phyloP scores from a whole-genome alignment of 1,140 invertebrate genomes.

The Aphelenchoides fujianensis region DNA sequence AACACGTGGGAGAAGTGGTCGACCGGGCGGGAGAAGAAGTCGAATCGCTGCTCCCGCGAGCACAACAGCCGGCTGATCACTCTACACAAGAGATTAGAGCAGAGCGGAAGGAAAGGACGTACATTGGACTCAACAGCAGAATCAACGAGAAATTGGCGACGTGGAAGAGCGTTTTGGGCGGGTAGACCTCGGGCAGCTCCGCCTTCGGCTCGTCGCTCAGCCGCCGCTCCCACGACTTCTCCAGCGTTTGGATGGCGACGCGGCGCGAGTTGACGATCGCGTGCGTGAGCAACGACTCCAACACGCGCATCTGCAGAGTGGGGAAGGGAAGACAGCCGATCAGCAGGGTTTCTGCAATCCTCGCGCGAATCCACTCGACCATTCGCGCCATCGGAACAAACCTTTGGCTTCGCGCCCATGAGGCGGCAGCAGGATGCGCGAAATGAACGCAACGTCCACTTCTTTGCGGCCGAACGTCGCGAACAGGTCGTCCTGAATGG shows the following conservation, averaged over 20 bases:
- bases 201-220: not conserved
- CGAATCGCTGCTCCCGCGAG: not conserved
- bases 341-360: slow-evolving; percentile 18
- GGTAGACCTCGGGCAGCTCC: slow-evolving; percentile 8
- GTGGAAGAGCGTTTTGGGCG: slow-evolving; percentile 18
- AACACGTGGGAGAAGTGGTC: slow-evolving; percentile 21
- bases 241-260: not conserved
- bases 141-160: slow-evolving; percentile 25
- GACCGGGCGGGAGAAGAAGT: slow-evolving; percentile 12
- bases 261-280: not conserved
- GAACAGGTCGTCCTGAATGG: slow-evolving; percentile 5
- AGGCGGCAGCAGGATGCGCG: not conserved
- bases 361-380: not conserved
- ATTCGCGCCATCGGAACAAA: not conserved
- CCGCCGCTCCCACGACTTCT: not conserved
- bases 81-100: slow-evolving; percentile 5
- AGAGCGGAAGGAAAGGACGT: no score
- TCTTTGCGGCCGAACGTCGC: not conserved
- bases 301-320: slow-evolving; percentile 1
- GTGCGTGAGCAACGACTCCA: slow-evolving; percentile 27
- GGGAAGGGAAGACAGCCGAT: slow-evolving; percentile 24
- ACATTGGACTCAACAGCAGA: slow-evolving; percentile 22
- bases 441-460: not conserved
- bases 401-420: not conserved
- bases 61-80: not conserved